Evolutionary conservation across 2,113 vertebrate species (phyloP).

Genomic region (Perca schrenkii): DNA sequence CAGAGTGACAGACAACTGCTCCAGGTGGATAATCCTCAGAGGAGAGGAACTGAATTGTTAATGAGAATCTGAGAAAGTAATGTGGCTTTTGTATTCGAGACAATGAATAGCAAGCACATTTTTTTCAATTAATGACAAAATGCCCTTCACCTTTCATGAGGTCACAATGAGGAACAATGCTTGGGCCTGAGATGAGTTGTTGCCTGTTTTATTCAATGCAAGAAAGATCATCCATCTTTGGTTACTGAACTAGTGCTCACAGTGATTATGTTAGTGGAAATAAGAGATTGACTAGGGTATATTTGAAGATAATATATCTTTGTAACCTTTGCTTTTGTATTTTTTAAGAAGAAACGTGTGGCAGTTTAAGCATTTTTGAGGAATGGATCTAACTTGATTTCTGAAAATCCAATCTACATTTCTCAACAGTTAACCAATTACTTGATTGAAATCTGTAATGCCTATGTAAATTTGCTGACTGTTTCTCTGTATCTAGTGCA

Average conservation of each 20-base stretch:
- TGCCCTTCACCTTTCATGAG: constrained; percentile 35
- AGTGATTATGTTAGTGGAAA: constrained; percentile 20
- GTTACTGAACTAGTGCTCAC: constrained; percentile 1
- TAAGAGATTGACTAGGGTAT: constrained; percentile 6
- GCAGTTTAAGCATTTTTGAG: not conserved
- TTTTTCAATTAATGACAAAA: constrained; percentile 58
- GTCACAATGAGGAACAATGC: constrained; percentile 18
- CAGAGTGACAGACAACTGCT: constrained; percentile 66
- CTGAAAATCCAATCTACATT: constrained; percentile 21
- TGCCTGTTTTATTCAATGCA: constrained; percentile 4
- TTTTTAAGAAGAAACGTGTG: not conserved
- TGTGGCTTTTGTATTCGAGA: constrained; percentile 47
- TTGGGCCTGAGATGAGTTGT: constrained; percentile 27
- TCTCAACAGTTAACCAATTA: constrained; percentile 17
- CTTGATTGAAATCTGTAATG: not conserved
- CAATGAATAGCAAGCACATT: constrained; percentile 43
- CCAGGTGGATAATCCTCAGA: constrained; percentile 59
- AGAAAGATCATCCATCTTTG: constrained; percentile 7
- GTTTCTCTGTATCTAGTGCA: not conserved
- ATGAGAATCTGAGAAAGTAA: constrained; percentile 59
- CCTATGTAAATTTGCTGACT: constrained; percentile 21
- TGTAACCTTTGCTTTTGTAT: not conserved
- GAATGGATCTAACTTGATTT: not conserved
- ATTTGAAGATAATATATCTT: not conserved
- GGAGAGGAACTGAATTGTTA: constrained; percentile 49